Conservation (phyloP, 1,140 invertebrate species). For the Aethina tumida region DNA sequence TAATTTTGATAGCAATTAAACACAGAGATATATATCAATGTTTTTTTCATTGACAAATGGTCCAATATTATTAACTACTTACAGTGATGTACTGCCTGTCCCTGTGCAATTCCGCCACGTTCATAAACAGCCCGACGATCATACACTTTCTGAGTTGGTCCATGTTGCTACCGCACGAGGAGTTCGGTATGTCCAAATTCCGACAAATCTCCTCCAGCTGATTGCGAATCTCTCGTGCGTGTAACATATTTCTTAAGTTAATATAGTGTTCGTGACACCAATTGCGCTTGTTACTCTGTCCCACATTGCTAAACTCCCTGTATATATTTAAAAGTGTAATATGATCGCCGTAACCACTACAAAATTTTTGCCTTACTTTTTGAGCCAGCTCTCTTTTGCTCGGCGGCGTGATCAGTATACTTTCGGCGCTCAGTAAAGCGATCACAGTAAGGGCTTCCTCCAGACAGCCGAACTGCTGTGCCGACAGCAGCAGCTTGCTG, state of each 20-base stretch:
- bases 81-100: constrained; percentile 66
- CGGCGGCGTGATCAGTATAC: constrained; percentile 45
- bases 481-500: constrained; percentile 72
- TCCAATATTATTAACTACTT: constrained; percentile 33
- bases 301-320: constrained; percentile 61
- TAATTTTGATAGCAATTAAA: no score
- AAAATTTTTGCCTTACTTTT: constrained; percentile 67
- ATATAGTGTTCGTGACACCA: constrained; percentile 91
- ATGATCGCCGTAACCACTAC: constrained; percentile 83
- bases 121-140: constrained; percentile 75
- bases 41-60: no score
- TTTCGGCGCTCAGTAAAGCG: constrained; percentile 47
- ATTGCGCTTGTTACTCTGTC: constrained; percentile 60
- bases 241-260: constrained; percentile 74
- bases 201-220: constrained; percentile 74
- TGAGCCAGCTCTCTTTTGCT: constrained; percentile 57
- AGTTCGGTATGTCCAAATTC: constrained; percentile 51
- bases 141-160: constrained; percentile 70
- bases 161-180: constrained; percentile 64
- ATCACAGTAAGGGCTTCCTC: constrained; percentile 67
- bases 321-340: constrained; percentile 87
- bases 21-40: no score
- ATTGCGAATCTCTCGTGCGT: constrained; percentile 69
- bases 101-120: constrained; percentile 75
- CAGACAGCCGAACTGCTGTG: constrained; percentile 68